phyloP scores from a whole-genome alignment of 2,113 vertebrate genomes.

The Natator depressus region DNA sequence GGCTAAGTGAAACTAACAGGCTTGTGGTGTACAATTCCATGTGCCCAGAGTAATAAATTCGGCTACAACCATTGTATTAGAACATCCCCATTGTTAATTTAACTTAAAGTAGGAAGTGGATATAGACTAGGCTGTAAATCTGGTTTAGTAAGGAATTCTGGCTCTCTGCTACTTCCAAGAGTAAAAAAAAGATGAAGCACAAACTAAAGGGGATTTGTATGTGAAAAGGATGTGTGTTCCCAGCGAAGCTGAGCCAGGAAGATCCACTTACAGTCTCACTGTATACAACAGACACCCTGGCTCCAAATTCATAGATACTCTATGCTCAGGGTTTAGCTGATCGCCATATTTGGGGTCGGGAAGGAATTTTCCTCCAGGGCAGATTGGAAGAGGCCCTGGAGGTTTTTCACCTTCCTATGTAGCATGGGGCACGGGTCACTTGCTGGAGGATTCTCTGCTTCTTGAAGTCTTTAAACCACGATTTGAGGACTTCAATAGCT shows the following conservation, averaged over 20 bases:
- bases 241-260: not conserved
- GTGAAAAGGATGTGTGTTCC: not conserved
- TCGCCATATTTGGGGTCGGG: too few species aligned
- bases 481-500: too few species aligned
- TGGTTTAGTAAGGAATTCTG: not conserved
- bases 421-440: too few species aligned
- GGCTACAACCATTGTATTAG: slow-evolving; percentile 27
- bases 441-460: too few species aligned
- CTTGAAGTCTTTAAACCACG: too few species aligned
- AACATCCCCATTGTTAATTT: not conserved
- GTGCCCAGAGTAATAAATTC: slow-evolving; percentile 32
- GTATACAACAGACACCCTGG: not conserved
- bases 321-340: too few species aligned
- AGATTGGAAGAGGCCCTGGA: too few species aligned
- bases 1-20: slow-evolving; percentile 8
- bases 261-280: not conserved
- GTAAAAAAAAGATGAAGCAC: not conserved
- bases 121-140: not conserved
- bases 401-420: too few species aligned
- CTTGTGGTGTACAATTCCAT: not conserved
- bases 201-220: not conserved
- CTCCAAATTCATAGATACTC: not conserved
- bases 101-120: not conserved
- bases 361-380: too few species aligned
- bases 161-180: not conserved